Conservation (phyloP, 2,888 invertebrate genomes). For the Andrena flavipes region DNA sequence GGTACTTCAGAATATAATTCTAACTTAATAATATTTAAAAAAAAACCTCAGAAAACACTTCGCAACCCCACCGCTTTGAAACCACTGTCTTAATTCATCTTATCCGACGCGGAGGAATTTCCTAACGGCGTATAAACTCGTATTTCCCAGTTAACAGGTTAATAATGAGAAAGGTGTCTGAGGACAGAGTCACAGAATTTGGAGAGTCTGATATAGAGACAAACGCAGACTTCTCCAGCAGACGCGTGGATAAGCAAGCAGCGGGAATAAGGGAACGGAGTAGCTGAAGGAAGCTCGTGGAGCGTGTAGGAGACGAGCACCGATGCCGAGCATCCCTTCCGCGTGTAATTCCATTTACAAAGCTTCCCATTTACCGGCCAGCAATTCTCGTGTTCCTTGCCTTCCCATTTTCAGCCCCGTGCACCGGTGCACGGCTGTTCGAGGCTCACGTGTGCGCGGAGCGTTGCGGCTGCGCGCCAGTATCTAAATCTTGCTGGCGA, state of each 20-base stretch:
- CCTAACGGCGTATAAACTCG: no score
- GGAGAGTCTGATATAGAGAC: no score
- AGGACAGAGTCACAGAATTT: no score
- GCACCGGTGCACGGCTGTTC: not conserved
- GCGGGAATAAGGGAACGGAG: not conserved
- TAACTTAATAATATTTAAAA: no score
- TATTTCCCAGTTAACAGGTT: no score
- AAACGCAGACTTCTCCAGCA: no score
- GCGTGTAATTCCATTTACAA: not conserved
- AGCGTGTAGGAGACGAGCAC: not conserved
- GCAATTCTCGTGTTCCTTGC: not conserved
- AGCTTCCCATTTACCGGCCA: not conserved
- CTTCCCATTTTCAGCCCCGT: not conserved
- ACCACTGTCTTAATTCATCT: no score
- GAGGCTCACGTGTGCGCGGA: not conserved
- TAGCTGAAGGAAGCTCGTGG: not conserved
- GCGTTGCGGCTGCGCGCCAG: not conserved
- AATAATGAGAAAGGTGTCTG: no score
- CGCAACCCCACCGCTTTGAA: no score
- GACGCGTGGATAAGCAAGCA: not conserved
- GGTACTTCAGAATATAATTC: no score
- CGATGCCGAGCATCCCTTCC: not conserved
- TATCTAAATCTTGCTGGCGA: constrained; percentile 17
- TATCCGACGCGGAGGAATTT: no score
- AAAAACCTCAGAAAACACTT: no score